A percentile compares a stretch with the other conserved stretches of the same genome.
Conservation (phyloP, 2,797 vertebrate species). For the Myioborus melanocephalus region DNA sequence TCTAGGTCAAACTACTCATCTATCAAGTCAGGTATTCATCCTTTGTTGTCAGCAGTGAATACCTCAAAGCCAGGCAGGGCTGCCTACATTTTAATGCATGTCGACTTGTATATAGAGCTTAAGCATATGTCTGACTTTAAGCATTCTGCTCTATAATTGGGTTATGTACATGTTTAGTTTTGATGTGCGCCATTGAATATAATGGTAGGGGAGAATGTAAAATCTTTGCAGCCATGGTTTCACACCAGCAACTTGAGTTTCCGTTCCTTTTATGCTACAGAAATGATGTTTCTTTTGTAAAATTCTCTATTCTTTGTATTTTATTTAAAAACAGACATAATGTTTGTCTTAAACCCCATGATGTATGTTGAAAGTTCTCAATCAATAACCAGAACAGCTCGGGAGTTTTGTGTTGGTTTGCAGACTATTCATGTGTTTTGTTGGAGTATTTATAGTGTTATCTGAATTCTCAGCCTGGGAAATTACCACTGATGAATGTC, state of each 20-base stretch:
- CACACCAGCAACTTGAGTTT: background rate
- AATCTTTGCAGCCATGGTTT: background rate
- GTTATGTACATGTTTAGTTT: background rate
- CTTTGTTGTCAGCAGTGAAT: conserved; percentile 60
- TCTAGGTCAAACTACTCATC: conserved; percentile 35
- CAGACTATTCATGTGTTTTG: background rate
- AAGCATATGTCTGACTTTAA: background rate
- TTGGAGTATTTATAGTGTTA: background rate
- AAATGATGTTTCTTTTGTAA: accelerated
- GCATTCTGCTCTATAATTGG: background rate
- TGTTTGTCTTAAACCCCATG: background rate
- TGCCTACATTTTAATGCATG: conserved; percentile 10
- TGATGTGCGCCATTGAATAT: background rate
- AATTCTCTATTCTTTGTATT: background rate
- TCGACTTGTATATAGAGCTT: background rate
- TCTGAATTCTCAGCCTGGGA: conserved; percentile 8
- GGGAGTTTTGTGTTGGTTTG: background rate
- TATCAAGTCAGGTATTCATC: conserved; percentile 64
- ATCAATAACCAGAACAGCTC: background rate
- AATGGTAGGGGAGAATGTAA: background rate
- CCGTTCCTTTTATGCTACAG: background rate
- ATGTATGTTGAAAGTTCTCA: background rate
- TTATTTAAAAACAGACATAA: background rate
- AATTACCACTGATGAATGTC: conserved; percentile 14
- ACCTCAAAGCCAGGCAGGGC: conserved; percentile 17